Conservation (phyloP, 1,140 invertebrate species). For the Drosophila parvula region DNA sequence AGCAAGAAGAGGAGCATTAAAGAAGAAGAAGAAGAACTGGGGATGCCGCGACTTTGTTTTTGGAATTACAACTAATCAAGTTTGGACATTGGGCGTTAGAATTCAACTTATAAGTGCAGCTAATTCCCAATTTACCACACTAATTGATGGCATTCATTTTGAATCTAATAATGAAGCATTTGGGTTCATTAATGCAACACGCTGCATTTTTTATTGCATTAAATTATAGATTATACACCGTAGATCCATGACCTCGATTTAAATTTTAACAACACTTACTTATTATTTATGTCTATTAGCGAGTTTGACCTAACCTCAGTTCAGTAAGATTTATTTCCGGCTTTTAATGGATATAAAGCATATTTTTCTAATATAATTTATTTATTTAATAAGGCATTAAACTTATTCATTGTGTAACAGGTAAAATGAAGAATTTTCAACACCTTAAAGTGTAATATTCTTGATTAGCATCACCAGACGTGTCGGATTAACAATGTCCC, state of each 20-base stretch:
- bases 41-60: slow-evolving; percentile 10
- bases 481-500: too few species aligned
- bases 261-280: neutral
- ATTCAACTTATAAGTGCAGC: slow-evolving; percentile 23
- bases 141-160: slow-evolving; percentile 17
- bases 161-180: neutral
- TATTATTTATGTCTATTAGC: neutral
- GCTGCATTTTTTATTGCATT: neutral
- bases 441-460: neutral
- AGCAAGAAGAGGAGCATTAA: neutral
- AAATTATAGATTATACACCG: too few species aligned
- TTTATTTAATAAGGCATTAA: too few species aligned
- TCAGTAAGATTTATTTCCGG: too few species aligned
- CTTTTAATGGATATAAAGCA: too few species aligned
- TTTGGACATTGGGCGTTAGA: slow-evolving; percentile 20
- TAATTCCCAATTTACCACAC: slow-evolving; percentile 11
- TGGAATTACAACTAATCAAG: slow-evolving; percentile 23
- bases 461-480: too few species aligned
- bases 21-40: neutral
- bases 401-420: neutral
- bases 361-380: too few species aligned
- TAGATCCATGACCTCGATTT: neutral
- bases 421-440: neutral
- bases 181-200: neutral
- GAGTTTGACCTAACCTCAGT: too few species aligned